Conservation (phyloP, 2,797 vertebrate species). For the Sebastes wilsoni region DNA sequence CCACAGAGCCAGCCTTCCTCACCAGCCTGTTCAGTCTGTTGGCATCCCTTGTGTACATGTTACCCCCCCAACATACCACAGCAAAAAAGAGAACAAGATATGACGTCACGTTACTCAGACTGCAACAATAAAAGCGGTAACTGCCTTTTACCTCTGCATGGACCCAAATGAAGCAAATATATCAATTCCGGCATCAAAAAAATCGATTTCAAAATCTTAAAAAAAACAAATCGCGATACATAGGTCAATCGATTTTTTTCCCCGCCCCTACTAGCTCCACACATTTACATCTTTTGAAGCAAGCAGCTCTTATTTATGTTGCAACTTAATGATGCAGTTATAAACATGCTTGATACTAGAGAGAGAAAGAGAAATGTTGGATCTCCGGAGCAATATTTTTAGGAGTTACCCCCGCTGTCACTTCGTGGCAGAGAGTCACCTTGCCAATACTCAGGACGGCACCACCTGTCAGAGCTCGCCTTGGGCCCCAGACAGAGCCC, state of each 20-base stretch:
- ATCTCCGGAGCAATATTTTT: conserved; percentile 66
- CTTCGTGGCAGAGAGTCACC: conserved; percentile 71
- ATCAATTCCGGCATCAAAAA: too few relatives aligned
- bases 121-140: too few relatives aligned
- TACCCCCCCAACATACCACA: too few relatives aligned
- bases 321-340: conserved; percentile 53
- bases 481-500: conserved; percentile 64
- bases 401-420: conserved; percentile 57
- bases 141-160: too few relatives aligned
- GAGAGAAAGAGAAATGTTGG: conserved; percentile 18
- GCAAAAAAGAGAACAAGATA: too few relatives aligned
- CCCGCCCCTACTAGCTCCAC: not conserved
- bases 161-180: too few relatives aligned
- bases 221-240: too few relatives aligned
- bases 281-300: conserved; percentile 30
- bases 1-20: too few relatives aligned
- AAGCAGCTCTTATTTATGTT: conserved; percentile 58
- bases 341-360: conserved; percentile 49
- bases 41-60: too few relatives aligned
- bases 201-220: fast-evolving
- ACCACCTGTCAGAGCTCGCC: conserved; percentile 68
- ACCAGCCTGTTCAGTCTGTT: too few relatives aligned
- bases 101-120: too few relatives aligned
- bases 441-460: conserved; percentile 69
- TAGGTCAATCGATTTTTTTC: too few relatives aligned